Evolutionary conservation across 2,888 invertebrate genomes (phyloP).

Genomic region (Eupithecia exiguata): DNA sequence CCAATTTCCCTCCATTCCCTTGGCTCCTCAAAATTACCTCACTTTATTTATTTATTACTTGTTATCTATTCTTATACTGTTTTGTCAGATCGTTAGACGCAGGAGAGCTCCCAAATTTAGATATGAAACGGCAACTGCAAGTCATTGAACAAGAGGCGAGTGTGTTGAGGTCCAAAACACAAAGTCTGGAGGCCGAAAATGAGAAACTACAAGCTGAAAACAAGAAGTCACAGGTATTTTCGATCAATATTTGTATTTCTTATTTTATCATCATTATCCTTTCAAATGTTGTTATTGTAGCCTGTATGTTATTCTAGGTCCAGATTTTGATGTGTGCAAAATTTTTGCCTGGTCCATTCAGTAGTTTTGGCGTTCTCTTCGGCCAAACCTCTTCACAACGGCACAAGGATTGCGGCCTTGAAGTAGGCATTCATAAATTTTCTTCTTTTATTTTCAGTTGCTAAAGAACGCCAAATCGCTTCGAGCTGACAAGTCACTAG

Average conservation of each 20-base stretch:
- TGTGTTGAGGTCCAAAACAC: slow-evolving; percentile 87
- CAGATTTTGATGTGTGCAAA: too few relatives aligned
- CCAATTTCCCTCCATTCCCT: not conserved
- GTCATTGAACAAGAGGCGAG: slow-evolving; percentile 90
- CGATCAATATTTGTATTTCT: not conserved
- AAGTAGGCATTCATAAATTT: not conserved
- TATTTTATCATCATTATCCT: not conserved
- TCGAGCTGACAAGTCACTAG: slow-evolving; percentile 81
- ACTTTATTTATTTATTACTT: not conserved
- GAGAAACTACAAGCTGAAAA: slow-evolving; percentile 90
- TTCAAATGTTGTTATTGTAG: too few relatives aligned
- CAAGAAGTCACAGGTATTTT: slow-evolving; percentile 85
- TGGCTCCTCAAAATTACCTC: not conserved
- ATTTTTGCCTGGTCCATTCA: too few relatives aligned
- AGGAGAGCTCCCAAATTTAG: slow-evolving; percentile 85
- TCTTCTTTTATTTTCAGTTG: slow-evolving; percentile 63
- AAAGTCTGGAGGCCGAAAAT: slow-evolving; percentile 88
- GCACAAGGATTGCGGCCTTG: not conserved
- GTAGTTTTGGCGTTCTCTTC: too few relatives aligned
- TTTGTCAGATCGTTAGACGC: slow-evolving; percentile 83
- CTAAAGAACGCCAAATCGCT: slow-evolving; percentile 81
- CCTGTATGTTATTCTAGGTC: too few relatives aligned
- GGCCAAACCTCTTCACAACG: too few relatives aligned
- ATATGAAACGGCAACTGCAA: slow-evolving; percentile 89
- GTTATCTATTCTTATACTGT: not conserved